Percentiles rank a stretch among this genome's conserved stretches.
Conservation (phyloP, 2,888 invertebrate genomes). For the Rosalia funebris region DNA sequence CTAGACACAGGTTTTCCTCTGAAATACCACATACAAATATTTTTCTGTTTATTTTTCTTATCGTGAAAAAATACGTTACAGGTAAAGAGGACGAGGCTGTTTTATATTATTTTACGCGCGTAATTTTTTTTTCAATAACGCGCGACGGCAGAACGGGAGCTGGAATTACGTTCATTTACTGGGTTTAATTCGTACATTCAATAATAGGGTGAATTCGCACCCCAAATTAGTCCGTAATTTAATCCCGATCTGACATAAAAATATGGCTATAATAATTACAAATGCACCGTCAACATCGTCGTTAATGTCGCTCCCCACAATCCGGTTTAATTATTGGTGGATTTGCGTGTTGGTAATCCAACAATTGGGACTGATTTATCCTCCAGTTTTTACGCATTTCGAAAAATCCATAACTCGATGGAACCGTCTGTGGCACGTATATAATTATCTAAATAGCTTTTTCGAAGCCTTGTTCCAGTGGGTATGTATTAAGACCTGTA, state of each 20-base stretch:
- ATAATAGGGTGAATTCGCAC: background rate
- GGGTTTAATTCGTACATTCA: background rate
- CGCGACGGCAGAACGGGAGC: no score
- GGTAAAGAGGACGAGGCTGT: no score
- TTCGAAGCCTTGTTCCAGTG: no score
- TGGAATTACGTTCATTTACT: no score
- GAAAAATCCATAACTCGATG: background rate
- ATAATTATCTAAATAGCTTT: no score
- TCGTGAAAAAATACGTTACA: no score
- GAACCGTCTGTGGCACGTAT: background rate
- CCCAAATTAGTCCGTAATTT: conserved; percentile 8
- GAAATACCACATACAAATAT: no score
- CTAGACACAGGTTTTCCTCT: background rate
- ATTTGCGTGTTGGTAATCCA: conserved; percentile 24
- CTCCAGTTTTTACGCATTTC: conserved; percentile 4
- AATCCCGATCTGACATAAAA: conserved; percentile 16
- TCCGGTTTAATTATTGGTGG: conserved; percentile 26
- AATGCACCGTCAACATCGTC: conserved; percentile 20
- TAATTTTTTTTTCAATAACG: no score
- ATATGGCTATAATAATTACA: conserved; percentile 20
- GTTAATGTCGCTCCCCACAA: conserved; percentile 18
- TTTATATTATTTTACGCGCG: no score
- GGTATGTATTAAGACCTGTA: no score
- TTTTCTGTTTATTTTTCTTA: no score
- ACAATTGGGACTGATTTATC: conserved; percentile 18